Base-by-base conservation (phyloP, 2,888 invertebrate species). In the Iselma pallidipennis region DNA sequence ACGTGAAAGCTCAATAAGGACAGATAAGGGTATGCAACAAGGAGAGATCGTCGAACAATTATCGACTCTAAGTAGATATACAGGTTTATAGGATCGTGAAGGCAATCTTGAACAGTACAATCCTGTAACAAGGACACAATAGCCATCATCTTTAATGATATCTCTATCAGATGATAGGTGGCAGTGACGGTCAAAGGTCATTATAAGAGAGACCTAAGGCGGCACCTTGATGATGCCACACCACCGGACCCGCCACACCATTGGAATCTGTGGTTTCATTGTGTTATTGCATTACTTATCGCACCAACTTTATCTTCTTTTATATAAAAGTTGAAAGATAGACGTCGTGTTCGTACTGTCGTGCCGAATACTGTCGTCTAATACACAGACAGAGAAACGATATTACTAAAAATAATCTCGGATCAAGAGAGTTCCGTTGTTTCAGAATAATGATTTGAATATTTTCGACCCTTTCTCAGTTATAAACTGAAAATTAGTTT, bases 151-250 rank as follows among this genome's bases (percentile, higher is more conserved):
- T 74, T 72, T 76, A 76, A 77, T 76, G 78, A 76, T 76, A 76
- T 76, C 74, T 76, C 73, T 77, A 76, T 75, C 77, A 71, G 74
- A 75, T 77, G 77, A 74, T 77, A 76, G 75, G 74, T 74, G 76
- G 73, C 74, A 73, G 70, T 71, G 74, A 71, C 70, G 74, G 77
- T 77, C 77, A 78, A 70, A 73, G 77, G 76, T 77, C 74, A 72
- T 58, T 65, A 61, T 37, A 6, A 37, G 5, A 53, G 68, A 71
- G 71, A 67, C 69, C 71, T 68, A 55, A 16, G 54, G 72, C 71
- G 73, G 72, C 71, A 73, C 74, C 71, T 72, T 70, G 70, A 68
- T 67, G 66, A 61, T 66, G 61, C 63, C 58, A 48, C 59, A 54
- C 7, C 26, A 26, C 14, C n/a, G n/a, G n/a, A n/a, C n/a, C 56